phyloP scores from a whole-genome alignment of 2,888 invertebrate genomes.

The Leptinotarsa peninsularis region DNA sequence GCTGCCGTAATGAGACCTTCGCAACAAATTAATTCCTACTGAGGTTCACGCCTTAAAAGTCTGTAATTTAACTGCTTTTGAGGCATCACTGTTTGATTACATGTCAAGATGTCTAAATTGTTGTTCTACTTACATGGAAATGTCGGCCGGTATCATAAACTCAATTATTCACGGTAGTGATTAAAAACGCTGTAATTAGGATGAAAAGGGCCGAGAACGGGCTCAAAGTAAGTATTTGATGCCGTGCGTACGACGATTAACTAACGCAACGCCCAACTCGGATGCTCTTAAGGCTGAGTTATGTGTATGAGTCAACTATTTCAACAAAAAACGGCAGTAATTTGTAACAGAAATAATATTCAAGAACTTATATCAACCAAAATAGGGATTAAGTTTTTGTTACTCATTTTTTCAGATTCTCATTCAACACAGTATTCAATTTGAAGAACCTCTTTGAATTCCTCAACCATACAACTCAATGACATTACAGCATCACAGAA shows the following conservation, averaged over 20 bases:
- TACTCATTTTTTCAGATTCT: no score
- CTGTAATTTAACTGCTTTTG: slow-evolving; percentile 22
- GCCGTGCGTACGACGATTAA: neutral
- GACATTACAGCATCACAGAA: no score
- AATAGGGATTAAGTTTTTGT: no score
- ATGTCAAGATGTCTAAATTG: slow-evolving; percentile 27
- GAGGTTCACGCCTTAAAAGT: slow-evolving; percentile 21
- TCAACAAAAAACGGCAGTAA: no score
- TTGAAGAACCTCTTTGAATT: no score
- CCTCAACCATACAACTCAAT: no score
- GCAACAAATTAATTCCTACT: slow-evolving; percentile 16
- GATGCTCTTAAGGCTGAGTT: no score
- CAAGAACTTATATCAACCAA: no score
- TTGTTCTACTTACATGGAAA: slow-evolving; percentile 24
- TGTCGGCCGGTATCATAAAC: slow-evolving; percentile 23
- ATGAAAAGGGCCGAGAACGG: slow-evolving; percentile 9
- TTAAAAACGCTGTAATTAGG: slow-evolving; percentile 24
- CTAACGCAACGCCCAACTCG: no score
- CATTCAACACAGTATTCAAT: no score
- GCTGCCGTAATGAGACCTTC: slow-evolving; percentile 18
- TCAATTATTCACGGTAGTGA: slow-evolving; percentile 12
- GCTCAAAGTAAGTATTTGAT: neutral
- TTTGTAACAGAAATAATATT: no score
- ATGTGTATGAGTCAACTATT: no score
- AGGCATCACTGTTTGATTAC: slow-evolving; percentile 23